phyloP scores from a whole-genome alignment of 2,888 invertebrate genomes.

The Megastigmus dorsalis region DNA sequence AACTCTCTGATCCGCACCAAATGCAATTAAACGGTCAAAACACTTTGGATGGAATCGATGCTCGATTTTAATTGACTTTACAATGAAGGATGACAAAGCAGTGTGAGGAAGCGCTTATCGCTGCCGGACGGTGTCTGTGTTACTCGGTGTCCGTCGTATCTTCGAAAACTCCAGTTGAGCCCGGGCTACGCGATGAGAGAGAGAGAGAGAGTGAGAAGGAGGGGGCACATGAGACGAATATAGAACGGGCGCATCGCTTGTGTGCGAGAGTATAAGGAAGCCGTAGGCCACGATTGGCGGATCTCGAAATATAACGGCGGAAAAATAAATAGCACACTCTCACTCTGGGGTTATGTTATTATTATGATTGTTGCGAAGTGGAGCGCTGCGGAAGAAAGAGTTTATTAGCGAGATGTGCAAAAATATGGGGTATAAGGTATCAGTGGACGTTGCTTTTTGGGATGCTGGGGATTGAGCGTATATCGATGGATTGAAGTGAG shows the following conservation, averaged over 20 bases:
- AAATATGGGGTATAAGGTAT: no score
- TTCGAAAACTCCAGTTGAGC: conserved; percentile 25
- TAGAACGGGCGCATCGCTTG: conserved; percentile 35
- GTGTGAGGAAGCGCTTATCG: no score
- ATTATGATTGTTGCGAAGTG: conserved; percentile 7
- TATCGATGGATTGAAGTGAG: not conserved
- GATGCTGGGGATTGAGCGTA: not conserved
- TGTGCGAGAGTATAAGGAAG: conserved; percentile 43
- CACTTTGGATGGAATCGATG: no score
- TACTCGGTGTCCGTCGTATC: no score
- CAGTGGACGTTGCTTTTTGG: no score
- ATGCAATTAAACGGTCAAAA: no score
- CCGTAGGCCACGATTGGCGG: conserved; percentile 6
- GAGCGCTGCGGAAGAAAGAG: not conserved
- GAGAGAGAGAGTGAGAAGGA: no score
- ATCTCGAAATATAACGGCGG: conserved; percentile 37
- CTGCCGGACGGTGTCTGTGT: no score
- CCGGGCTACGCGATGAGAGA: no score
- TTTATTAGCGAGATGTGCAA: not conserved
- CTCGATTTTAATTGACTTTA: no score
- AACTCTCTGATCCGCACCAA: no score
- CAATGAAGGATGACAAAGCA: no score
- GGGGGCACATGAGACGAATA: conserved; percentile 53
- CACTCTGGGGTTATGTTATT: not conserved
- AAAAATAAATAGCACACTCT: conserved; percentile 27